Evolutionary conservation across 2,113 vertebrate species (phyloP).

Genomic region (Thryonomys swinderianus): DNA sequence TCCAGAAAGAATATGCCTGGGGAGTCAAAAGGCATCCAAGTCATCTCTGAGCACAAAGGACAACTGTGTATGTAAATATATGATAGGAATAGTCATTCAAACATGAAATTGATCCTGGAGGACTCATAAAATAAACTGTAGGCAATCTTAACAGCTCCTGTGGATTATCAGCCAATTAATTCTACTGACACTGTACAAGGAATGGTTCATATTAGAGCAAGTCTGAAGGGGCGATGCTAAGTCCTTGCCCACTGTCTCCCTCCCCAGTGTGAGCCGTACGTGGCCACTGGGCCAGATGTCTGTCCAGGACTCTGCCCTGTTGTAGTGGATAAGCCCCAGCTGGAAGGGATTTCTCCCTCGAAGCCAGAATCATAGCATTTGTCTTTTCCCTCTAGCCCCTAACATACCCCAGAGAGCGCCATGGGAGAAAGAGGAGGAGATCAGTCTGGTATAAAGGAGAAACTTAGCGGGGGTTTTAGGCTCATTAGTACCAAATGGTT

Average conservation of each 20-base stretch:
- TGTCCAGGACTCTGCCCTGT: background rate
- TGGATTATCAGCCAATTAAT: constrained; percentile 66
- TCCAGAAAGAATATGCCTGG: constrained; percentile 29
- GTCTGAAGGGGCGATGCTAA: constrained; percentile 11
- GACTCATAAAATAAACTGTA: constrained; percentile 69
- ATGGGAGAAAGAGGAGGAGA: background rate
- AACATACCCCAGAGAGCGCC: background rate
- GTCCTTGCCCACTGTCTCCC: background rate
- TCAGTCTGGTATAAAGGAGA: background rate
- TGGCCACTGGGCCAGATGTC: background rate
- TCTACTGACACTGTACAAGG: constrained; percentile 36
- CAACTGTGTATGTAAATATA: constrained; percentile 59
- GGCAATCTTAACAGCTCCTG: background rate
- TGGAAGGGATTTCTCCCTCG: background rate
- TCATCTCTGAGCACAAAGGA: constrained; percentile 56
- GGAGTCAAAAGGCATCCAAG: constrained; percentile 41
- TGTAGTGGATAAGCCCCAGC: background rate
- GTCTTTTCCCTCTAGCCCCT: constrained; percentile 26
- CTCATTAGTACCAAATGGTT: constrained; percentile 15
- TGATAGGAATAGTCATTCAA: constrained; percentile 55
- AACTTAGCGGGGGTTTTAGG: constrained; percentile 14
- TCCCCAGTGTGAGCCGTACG: background rate
- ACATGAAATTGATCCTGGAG: constrained; percentile 73
- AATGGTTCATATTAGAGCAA: constrained; percentile 12
- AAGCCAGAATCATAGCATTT: constrained; percentile 5